These are phyloP conservation scores for Catajapyx aquilonaris DNA, from an alignment of 1,140 invertebrate species.

Conservation along the genomic window DNA sequence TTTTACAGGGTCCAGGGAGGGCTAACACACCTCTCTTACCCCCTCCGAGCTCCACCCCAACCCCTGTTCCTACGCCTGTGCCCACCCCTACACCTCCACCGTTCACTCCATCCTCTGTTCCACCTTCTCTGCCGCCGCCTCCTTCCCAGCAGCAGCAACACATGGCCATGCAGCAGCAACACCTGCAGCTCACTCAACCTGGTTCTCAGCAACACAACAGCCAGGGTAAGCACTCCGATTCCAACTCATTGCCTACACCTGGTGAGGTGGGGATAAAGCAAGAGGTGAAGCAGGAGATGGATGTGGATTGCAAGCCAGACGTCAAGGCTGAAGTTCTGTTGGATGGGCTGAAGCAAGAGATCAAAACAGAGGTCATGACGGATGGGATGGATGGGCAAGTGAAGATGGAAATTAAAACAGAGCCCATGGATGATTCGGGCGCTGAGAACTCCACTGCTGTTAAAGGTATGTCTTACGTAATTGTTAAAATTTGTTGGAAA, in stretches of 20 bases:
- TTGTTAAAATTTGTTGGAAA: no score
- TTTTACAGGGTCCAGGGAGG: slow-evolving; percentile 1
- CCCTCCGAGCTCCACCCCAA: slow-evolving; percentile 13
- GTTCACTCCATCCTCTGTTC: slow-evolving; percentile 1
- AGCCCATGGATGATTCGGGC: slow-evolving; percentile 30
- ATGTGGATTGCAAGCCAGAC: slow-evolving; percentile 2
- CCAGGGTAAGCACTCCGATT: slow-evolving; percentile 1
- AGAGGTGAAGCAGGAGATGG: slow-evolving; percentile 2
- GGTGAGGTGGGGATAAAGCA: slow-evolving; percentile 9
- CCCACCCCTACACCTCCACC: slow-evolving; percentile 19
- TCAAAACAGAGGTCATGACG: slow-evolving; percentile 51
- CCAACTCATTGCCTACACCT: background rate
- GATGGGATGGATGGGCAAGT: no score
- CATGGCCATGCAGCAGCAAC: slow-evolving; percentile 18
- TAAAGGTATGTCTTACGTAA: slow-evolving; percentile 7
- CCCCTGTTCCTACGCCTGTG: slow-evolving; percentile 12
- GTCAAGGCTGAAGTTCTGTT: background rate
- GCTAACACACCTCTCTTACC: no score
- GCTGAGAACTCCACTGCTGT: slow-evolving; percentile 1
- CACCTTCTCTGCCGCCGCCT: slow-evolving; percentile 29
- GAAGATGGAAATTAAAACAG: no score
- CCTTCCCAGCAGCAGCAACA: slow-evolving; percentile 27
- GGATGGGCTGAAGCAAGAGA: slow-evolving; percentile 23
- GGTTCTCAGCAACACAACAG: slow-evolving; percentile 9
- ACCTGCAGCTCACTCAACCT: background rate